Base-by-base conservation (phyloP, 2,888 invertebrate genomes). In the Ectemnius cavifrons region DNA sequence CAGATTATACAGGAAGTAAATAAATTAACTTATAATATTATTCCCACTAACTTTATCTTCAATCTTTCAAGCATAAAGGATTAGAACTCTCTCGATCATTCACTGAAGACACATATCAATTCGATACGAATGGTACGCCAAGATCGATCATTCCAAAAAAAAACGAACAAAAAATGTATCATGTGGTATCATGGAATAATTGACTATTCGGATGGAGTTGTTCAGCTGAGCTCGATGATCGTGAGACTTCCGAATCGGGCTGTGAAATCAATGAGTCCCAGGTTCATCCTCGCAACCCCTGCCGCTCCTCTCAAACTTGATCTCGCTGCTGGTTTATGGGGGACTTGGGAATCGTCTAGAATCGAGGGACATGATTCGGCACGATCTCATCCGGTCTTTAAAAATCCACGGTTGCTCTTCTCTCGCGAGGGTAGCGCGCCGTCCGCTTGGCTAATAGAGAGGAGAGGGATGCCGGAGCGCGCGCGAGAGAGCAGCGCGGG, bases 401-500 rank as follows among this genome's bases (percentile, higher is more conserved):
- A 67, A 68, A 65, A 56, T 37, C 37, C 60, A 73, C 61, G 67
- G 71, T 63, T 66, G 73, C 70, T 57, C 13, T 16, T 64, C 75
- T 75, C 79, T 71, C 63, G 37, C n/a, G 45, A 68, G 64, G 57
- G 67, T 63, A 37, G 37, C 37, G 37, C 37, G 37, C 23, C 23
- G 37, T 11, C 37, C 37, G 37, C 23, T 23, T 23, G 37, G 37
- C 37, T 37, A 37, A 37, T 37, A 37, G 37, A 37, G 37, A 37
- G 37, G 16, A 81, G 75, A 75, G 69, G 77, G 79, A 67, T 65
- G 63, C 71, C 77, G 78, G 81, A 73, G 79, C 75, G 63, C 71
- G 77, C 67, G 70, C 76, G 78, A 81, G 20, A 20, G 20, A 78
- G 72, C 79, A 80, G 65, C 78, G 73, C 82, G 83, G 82, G 84